Conservation (phyloP, 2,113 vertebrate species). For the Heterochromis multidens region DNA sequence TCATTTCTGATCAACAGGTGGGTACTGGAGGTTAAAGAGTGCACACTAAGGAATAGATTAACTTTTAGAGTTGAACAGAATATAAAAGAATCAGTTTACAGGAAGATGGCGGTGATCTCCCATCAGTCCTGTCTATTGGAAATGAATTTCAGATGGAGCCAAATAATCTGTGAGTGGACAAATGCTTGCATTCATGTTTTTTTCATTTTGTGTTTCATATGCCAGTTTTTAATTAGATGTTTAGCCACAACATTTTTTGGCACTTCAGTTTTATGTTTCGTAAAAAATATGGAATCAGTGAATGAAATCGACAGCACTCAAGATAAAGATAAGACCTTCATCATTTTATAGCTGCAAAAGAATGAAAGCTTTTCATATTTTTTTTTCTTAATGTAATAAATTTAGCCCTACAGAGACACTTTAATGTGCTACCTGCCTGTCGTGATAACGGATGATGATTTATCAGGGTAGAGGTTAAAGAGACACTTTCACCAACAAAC, state of each 20-base stretch:
- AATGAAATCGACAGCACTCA: neutral
- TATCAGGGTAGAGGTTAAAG: slow-evolving; percentile 10
- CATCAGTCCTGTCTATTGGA: neutral
- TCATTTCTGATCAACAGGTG: neutral
- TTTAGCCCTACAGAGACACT: neutral
- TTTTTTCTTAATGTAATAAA: neutral
- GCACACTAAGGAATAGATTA: neutral
- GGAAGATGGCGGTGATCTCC: neutral
- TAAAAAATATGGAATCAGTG: too few species aligned
- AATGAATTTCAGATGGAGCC: too few species aligned
- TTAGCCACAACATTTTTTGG: too few species aligned
- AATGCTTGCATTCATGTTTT: neutral
- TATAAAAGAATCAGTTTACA: neutral
- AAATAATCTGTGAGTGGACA: neutral
- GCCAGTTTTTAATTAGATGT: neutral
- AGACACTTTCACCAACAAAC: slow-evolving; percentile 20
- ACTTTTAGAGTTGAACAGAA: neutral
- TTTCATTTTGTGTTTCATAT: neutral
- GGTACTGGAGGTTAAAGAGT: neutral
- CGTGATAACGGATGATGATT: neutral
- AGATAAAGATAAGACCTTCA: neutral
- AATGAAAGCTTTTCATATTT: neutral
- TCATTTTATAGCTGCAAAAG: neutral
- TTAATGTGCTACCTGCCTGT: neutral
- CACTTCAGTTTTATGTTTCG: too few species aligned